Base-by-base conservation (phyloP, 2,113 vertebrate genomes). In the Malaclemys terrapin region DNA sequence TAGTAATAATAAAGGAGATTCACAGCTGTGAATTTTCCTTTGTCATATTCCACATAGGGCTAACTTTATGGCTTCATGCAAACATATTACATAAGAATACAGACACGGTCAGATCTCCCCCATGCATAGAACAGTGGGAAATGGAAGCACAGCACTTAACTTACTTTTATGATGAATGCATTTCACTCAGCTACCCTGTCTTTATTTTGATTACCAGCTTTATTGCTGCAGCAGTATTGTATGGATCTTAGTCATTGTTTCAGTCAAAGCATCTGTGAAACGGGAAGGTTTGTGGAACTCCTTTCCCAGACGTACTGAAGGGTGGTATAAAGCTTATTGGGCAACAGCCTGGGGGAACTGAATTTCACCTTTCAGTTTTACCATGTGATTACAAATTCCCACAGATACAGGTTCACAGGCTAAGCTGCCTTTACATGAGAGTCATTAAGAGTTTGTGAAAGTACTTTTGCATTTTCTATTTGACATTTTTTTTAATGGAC, bases 1-100 rank as follows among this genome's bases (percentile, higher is more conserved):
- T 79, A 53, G 80, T 53, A 82, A 82, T 87, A 83, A 93, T 90
- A 93, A 87, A 90, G 69, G 50, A 87, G 80, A 83, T 83, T 87
- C 79, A 87, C 50, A 5, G 27, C 8, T 47, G 10, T 42, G 25
- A 22, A 27, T 13, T 14, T 54, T 53, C 19, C 69, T 82, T 53
- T 76, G 11, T 86, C 79, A 29, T 53, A 57, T 62, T 82, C 13
- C 50, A 38, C 38, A 35, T 27, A 82, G 49, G 14, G 54, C 57
- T 69, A 50, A 50, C 65, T 93, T 93, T 83, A 79, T 62, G 65
- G 47, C 91, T n/a, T 49, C 35, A 27, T 62, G 65, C 25, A 76
- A 52, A 27, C 31, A 42, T 17, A n/a, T 35, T 80, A 47, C 24
- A 38, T 52, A 54, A 78, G 56, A 81, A 78, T 9, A n/a, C 38